A percentile compares a stretch with the other conserved stretches of the same genome.
Conservation (phyloP, 2,113 vertebrate genomes). For the Notothenia rossii region DNA sequence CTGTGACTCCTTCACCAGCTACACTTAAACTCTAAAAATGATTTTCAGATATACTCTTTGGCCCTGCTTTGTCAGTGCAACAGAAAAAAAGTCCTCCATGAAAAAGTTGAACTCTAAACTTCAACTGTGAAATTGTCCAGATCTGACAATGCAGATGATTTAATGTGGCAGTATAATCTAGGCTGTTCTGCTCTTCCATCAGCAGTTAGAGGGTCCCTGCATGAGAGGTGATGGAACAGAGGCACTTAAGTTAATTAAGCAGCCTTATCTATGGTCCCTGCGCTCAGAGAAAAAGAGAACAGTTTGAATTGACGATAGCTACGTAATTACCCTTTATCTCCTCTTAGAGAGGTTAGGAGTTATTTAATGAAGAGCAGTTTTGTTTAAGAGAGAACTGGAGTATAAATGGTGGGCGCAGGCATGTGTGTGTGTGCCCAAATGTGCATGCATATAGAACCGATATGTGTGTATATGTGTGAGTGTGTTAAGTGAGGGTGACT, state of each 20-base stretch:
- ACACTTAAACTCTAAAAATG: not conserved
- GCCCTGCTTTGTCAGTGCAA: not conserved
- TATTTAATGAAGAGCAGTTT: slow-evolving; percentile 74
- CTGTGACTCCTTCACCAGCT: not conserved
- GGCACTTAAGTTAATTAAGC: slow-evolving; percentile 82
- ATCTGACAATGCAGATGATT: slow-evolving; percentile 73
- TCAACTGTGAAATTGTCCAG: slow-evolving; percentile 59
- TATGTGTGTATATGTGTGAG: not conserved
- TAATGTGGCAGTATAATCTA: slow-evolving; percentile 63
- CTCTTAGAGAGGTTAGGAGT: slow-evolving; percentile 67
- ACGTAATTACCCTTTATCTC: slow-evolving; percentile 81
- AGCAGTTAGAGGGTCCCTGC: slow-evolving; percentile 57
- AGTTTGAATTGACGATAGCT: slow-evolving; percentile 76
- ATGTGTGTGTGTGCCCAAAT: slow-evolving; percentile 13
- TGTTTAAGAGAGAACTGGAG: slow-evolving; percentile 69
- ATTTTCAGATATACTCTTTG: slow-evolving; percentile 14
- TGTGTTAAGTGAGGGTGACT: slow-evolving; percentile 10
- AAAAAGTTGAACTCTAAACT: slow-evolving; percentile 61
- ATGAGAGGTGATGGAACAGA: slow-evolving; percentile 75
- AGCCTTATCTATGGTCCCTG: slow-evolving; percentile 76
- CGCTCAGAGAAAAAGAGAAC: slow-evolving; percentile 67
- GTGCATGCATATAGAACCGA: not conserved
- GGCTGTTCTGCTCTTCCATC: slow-evolving; percentile 62
- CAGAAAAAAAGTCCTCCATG: slow-evolving; percentile 27
- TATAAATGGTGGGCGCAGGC: slow-evolving; percentile 39